Evolutionary conservation across 2,113 vertebrate genomes (phyloP).

Genomic region (Channa maculata): DNA sequence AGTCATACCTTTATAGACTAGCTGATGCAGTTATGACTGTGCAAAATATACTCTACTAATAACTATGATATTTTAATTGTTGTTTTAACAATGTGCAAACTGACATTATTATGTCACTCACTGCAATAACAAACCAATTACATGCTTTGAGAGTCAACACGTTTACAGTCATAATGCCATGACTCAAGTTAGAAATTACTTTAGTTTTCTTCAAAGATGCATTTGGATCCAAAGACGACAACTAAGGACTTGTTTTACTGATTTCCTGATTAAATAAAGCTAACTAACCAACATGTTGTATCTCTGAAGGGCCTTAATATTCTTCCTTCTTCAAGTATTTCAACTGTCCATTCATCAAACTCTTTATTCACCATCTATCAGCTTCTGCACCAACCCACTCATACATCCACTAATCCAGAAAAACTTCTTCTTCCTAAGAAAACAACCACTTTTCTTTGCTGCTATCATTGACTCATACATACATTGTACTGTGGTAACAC

Average conservation of each 20-base stretch:
- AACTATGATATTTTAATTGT: no score
- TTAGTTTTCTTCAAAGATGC: no score
- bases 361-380: constrained; percentile 18
- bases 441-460: not conserved
- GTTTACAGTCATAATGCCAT: no score
- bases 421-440: constrained; percentile 5
- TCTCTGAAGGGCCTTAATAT: constrained; percentile 42
- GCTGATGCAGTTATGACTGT: not conserved
- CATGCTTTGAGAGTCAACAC: no score
- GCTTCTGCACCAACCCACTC: constrained; percentile 26
- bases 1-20: not conserved
- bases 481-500: constrained; percentile 4
- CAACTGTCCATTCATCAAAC: constrained; percentile 25
- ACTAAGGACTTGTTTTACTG: no score
- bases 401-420: constrained; percentile 31
- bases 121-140: no score
- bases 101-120: no score
- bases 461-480: not conserved
- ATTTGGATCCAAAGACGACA: no score
- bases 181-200: no score
- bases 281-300: constrained; percentile 29
- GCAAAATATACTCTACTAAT: no score
- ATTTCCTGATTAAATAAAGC: constrained; percentile 22
- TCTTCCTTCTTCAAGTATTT: constrained; percentile 54
- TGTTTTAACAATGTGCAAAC: no score